phyloP scores from a whole-genome alignment of 1,140 invertebrate species.

The Matsumurasca onukii region DNA sequence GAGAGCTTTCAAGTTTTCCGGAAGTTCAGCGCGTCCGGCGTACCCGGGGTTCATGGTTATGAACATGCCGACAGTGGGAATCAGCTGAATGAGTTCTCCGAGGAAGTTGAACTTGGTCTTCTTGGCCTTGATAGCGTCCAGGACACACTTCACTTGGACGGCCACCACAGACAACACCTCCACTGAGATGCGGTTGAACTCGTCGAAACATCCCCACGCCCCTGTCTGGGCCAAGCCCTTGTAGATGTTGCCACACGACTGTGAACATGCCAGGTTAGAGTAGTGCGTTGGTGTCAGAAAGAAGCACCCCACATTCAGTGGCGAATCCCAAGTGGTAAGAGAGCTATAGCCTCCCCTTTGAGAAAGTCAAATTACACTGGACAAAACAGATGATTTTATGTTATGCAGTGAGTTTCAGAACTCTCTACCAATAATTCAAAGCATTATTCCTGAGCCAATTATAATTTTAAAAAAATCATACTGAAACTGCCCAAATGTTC shows the following conservation, averaged over 20 bases:
- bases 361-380: no score
- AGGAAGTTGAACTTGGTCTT: constrained; percentile 81
- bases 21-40: constrained; percentile 81
- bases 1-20: constrained; percentile 75
- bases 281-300: not conserved
- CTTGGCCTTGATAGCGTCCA: constrained; percentile 82
- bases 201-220: constrained; percentile 95
- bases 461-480: no score
- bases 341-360: no score
- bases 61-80: constrained; percentile 84
- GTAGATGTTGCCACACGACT: constrained; percentile 89
- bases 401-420: no score
- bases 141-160: constrained; percentile 77
- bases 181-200: constrained; percentile 92
- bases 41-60: constrained; percentile 96
- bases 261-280: constrained; percentile 35
- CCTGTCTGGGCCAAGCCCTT: constrained; percentile 89
- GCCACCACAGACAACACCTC: constrained; percentile 93
- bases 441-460: no score
- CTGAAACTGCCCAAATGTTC: no score
- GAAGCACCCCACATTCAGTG: no score
- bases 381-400: no score
- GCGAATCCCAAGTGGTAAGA: no score
- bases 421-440: no score
- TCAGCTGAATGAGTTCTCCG: constrained; percentile 74